Evolutionary conservation across 2,797 vertebrate genomes (phyloP).

Genomic region (Sandelia bainsii): DNA sequence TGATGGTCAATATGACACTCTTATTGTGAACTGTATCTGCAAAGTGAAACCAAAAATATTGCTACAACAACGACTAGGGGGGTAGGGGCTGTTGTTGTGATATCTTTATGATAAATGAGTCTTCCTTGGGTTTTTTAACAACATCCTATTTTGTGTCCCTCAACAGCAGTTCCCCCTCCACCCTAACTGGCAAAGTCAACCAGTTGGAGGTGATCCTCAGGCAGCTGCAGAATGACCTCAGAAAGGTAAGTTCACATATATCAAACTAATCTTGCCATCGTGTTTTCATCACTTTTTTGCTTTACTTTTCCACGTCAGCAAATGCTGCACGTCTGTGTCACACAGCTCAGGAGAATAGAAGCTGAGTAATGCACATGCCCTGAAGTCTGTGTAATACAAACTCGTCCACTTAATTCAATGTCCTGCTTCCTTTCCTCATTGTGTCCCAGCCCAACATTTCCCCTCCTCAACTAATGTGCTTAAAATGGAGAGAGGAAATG

Average conservation of each 20-base stretch:
- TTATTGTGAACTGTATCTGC: too few relatives aligned
- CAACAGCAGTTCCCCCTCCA: slow-evolving; percentile 86
- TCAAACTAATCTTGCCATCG: not conserved
- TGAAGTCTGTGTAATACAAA: slow-evolving; percentile 66
- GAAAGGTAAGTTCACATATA: slow-evolving; percentile 85
- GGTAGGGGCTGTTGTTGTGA: too few relatives aligned
- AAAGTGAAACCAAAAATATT: too few relatives aligned
- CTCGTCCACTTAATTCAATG: slow-evolving; percentile 77
- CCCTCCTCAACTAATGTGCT: slow-evolving; percentile 68
- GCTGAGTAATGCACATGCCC: slow-evolving; percentile 63
- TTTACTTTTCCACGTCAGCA: slow-evolving; percentile 18
- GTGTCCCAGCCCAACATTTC: slow-evolving; percentile 60
- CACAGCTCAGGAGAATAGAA: slow-evolving; percentile 50
- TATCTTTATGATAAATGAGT: not conserved
- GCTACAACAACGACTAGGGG: too few relatives aligned
- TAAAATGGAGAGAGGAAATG: slow-evolving; percentile 67
- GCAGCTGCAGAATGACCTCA: slow-evolving; percentile 94
- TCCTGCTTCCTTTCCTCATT: slow-evolving; percentile 76
- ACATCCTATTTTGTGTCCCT: slow-evolving; percentile 11
- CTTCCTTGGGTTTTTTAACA: not conserved
- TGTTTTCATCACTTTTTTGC: slow-evolving; percentile 28
- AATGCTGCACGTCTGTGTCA: slow-evolving; percentile 42
- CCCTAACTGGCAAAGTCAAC: slow-evolving; percentile 97
- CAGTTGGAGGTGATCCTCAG: slow-evolving; percentile 95
- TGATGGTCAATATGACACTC: too few relatives aligned